phyloP scores from a whole-genome alignment of 2,113 vertebrate species.

The Coreoperca whiteheadi region DNA sequence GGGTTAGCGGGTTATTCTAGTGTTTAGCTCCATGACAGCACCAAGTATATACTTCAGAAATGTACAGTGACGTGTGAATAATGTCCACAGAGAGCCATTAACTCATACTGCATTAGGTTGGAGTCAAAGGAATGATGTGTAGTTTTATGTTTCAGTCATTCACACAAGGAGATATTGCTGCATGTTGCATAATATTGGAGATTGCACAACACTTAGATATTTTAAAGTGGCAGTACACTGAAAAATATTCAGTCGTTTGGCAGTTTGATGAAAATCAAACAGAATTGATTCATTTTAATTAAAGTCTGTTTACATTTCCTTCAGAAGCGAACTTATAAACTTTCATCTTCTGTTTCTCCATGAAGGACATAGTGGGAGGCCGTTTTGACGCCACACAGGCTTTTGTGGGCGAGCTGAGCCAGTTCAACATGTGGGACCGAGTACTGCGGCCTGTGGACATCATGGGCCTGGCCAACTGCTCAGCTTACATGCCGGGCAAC shows the following conservation, averaged over 20 bases:
- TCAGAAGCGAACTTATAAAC: conserved; percentile 9
- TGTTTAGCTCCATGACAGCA: conserved; percentile 44
- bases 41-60: conserved; percentile 22
- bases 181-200: conserved; percentile 40
- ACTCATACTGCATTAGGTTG: conserved; percentile 24
- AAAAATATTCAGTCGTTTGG: conserved; percentile 8
- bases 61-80: conserved; percentile 18
- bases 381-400: conserved; percentile 98
- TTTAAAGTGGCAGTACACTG: conserved; percentile 35
- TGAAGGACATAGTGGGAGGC: conserved; percentile 94
- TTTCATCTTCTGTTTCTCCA: conserved; percentile 17
- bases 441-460: conserved; percentile 94
- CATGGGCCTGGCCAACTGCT: conserved; percentile 95
- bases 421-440: conserved; percentile 99
- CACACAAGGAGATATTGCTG: conserved; percentile 51
- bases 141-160: conserved; percentile 25
- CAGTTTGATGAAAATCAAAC: conserved; percentile 59
- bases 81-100: conserved; percentile 32
- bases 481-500: conserved; percentile 96
- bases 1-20: conserved; percentile 23
- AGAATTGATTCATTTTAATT: conserved; percentile 59
- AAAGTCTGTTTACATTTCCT: conserved; percentile 23
- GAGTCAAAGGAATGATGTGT: not conserved
- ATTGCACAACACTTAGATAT: conserved; percentile 1
- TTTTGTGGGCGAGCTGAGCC: conserved; percentile 97